phyloP scores from a whole-genome alignment of 2,113 vertebrate species.

The Callipepla californica region DNA sequence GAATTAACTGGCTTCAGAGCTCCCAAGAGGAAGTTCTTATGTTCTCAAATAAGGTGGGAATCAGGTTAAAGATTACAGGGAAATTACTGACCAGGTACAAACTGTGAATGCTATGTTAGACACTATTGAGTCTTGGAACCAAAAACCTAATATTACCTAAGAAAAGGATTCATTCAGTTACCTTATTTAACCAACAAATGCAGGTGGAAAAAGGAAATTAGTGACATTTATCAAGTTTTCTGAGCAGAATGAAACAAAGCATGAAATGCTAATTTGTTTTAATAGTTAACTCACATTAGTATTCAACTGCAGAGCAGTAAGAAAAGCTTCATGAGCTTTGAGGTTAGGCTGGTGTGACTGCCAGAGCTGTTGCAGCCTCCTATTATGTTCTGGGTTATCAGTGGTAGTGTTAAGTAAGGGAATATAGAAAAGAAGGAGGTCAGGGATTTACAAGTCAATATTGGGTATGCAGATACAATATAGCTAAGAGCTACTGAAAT shows the following conservation, averaged over 20 bases:
- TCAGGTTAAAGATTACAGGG: background rate
- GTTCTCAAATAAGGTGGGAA: background rate
- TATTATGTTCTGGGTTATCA: background rate
- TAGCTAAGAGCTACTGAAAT: background rate
- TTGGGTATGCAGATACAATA: background rate
- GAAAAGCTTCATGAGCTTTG: background rate
- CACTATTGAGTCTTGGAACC: background rate
- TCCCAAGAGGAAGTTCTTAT: background rate
- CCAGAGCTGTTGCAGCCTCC: background rate
- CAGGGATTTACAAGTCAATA: background rate
- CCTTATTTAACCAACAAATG: background rate
- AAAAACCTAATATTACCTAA: background rate
- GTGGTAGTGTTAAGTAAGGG: background rate
- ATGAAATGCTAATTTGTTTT: background rate
- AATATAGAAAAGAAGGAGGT: background rate
- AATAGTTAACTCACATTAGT: background rate
- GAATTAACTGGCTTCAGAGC: background rate
- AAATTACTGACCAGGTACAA: background rate
- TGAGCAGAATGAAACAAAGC: background rate
- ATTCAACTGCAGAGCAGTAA: background rate
- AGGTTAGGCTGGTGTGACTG: background rate
- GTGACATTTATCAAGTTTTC: background rate
- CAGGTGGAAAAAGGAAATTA: background rate
- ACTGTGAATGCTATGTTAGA: background rate
- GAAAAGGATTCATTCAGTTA: background rate